Evolutionary conservation across 2,888 invertebrate genomes (phyloP).

Genomic region (Coelopa pilipes): DNA sequence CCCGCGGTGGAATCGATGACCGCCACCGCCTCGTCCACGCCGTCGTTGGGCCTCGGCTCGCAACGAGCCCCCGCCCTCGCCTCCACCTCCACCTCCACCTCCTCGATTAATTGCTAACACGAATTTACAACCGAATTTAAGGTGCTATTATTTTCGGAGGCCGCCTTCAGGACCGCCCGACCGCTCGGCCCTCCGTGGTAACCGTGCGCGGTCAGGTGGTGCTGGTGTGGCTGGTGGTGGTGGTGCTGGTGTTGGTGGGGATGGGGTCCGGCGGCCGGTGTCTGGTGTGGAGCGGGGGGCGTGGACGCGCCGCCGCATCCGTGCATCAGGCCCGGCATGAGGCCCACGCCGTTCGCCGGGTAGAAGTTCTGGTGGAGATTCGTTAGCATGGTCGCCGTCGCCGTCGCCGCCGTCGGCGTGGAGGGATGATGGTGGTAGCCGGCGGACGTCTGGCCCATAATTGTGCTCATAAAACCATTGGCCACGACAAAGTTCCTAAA

Average conservation of each 20-base stretch:
- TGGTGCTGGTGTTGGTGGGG: background rate
- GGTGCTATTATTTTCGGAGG: slow-evolving; percentile 38
- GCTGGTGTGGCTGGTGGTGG: slow-evolving; percentile 8
- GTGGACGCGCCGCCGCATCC: slow-evolving; percentile 1
- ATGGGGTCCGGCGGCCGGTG: slow-evolving; percentile 13
- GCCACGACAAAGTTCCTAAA: slow-evolving; percentile 73
- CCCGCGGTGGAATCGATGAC: too few species aligned
- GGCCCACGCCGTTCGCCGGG: slow-evolving; percentile 31
- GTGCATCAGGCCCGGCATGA: slow-evolving; percentile 22
- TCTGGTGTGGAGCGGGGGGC: slow-evolving; percentile 32
- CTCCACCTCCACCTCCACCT: too few species aligned
- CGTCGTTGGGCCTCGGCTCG: background rate
- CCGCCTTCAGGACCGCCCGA: slow-evolving; percentile 36
- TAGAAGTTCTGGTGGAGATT: slow-evolving; percentile 48
- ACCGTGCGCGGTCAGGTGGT: slow-evolving; percentile 33
- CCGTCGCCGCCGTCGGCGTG: slow-evolving; percentile 42
- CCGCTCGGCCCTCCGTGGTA: too few species aligned
- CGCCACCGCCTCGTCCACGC: too few species aligned
- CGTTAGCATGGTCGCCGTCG: slow-evolving; percentile 42
- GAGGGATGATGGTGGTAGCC: slow-evolving; percentile 55
- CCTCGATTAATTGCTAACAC: slow-evolving; percentile 54
- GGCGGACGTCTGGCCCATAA: slow-evolving; percentile 60
- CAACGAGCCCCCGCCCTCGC: background rate
- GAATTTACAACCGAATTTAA: slow-evolving; percentile 54
- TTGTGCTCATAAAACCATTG: slow-evolving; percentile 70